Percentiles rank a stretch among this genome's conserved stretches.
Evolutionary conservation across 2,888 invertebrate species (phyloP).

Genomic region (Candidula unifasciata): DNA sequence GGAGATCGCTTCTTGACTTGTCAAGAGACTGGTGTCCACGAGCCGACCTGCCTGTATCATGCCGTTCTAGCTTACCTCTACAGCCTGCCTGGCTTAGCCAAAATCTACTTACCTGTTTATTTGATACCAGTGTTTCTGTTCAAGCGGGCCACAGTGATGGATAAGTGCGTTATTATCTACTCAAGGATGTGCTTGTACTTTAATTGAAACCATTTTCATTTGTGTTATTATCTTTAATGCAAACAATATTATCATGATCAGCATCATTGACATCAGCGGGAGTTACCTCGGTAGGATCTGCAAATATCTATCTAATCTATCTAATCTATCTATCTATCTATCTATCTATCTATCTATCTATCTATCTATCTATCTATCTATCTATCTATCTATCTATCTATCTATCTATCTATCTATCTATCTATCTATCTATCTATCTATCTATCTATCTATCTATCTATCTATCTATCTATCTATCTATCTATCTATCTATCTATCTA

Average conservation of each 20-base stretch:
- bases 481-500: neutral
- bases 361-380: neutral
- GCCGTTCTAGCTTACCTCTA: constrained; percentile 61
- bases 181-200: neutral
- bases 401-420: constrained; percentile 2
- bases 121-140: constrained; percentile 66
- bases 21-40: constrained; percentile 64
- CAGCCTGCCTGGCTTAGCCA: constrained; percentile 67
- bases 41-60: constrained; percentile 61
- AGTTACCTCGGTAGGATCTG: no score
- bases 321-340: neutral
- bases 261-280: no score
- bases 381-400: no score
- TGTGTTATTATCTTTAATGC: no score
- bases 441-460: neutral
- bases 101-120: constrained; percentile 69
- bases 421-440: neutral
- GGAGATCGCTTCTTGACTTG: constrained; percentile 63
- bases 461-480: no score
- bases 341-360: neutral
- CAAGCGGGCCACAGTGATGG: constrained; percentile 58
- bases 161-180: constrained; percentile 58
- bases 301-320: no score
- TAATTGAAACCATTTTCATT: no score
- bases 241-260: neutral